Evolutionary conservation across 2,113 vertebrate genomes (phyloP).

Genomic region (Halcyon malimbica): DNA sequence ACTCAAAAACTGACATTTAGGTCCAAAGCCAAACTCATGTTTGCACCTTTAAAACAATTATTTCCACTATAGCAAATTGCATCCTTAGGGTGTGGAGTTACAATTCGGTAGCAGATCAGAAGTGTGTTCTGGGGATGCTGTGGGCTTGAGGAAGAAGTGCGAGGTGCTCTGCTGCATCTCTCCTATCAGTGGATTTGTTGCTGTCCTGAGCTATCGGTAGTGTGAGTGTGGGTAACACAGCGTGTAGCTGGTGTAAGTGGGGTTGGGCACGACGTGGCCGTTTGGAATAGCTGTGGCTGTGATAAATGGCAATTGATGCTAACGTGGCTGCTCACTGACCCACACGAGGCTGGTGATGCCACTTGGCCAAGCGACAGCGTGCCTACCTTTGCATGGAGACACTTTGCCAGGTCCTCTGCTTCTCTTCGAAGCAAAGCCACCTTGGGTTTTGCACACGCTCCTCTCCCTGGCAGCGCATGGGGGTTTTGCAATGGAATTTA

Average conservation of each 20-base stretch:
- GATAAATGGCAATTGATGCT: not conserved
- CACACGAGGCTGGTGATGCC: rapidly evolving
- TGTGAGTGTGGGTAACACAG: not conserved
- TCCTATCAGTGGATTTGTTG: not conserved
- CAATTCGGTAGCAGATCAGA: not conserved
- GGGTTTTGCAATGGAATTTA: not conserved
- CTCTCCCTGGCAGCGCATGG: not conserved
- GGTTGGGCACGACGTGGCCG: rapidly evolving
- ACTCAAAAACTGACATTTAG: not conserved
- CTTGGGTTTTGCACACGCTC: not conserved
- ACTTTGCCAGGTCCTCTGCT: not conserved
- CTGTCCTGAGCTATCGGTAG: rapidly evolving
- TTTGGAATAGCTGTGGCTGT: not conserved
- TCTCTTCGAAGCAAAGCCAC: not conserved
- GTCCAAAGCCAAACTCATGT: not conserved
- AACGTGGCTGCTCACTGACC: rapidly evolving
- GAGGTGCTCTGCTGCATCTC: not conserved
- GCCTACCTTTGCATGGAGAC: not conserved
- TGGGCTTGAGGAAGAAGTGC: not conserved
- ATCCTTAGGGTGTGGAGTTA: not conserved
- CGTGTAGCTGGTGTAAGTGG: rapidly evolving
- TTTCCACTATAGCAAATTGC: not conserved
- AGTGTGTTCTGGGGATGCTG: not conserved
- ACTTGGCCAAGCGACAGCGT: rapidly evolving
- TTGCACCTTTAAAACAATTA: not conserved